These are phyloP conservation scores for Cynaeus angustus DNA, from an alignment of 2,888 invertebrate genomes.

Conservation along the genomic window DNA sequence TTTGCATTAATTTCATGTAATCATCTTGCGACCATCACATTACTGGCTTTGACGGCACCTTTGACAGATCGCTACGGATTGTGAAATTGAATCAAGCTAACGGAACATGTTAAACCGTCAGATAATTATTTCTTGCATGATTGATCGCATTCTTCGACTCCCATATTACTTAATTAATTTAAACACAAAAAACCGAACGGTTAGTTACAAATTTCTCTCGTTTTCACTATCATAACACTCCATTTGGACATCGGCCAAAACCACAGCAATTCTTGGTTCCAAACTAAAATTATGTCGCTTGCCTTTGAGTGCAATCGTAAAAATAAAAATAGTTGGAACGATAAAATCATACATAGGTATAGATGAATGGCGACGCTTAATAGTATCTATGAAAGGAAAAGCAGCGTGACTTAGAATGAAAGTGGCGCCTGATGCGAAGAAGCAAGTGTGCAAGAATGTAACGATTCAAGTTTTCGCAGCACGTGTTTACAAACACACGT, in stretches of 20 bases:
- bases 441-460: constrained; percentile 38
- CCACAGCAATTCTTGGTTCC: neutral
- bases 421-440: constrained; percentile 30
- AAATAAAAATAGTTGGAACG: neutral
- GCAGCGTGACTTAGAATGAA: constrained; percentile 12
- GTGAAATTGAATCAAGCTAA: constrained; percentile 28
- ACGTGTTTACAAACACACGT: constrained; percentile 37
- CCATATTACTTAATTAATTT: constrained; percentile 7
- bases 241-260: constrained; percentile 3
- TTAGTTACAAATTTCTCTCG: neutral
- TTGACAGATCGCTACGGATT: constrained; percentile 24
- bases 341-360: neutral
- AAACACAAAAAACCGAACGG: neutral
- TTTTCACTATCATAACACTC: no score
- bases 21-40: neutral
- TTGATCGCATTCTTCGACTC: constrained; percentile 17
- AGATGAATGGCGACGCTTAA: constrained; percentile 6
- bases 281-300: neutral
- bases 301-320: neutral
- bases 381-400: constrained; percentile 11
- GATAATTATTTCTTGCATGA: constrained; percentile 17
- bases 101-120: constrained; percentile 10
- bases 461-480: constrained; percentile 38
- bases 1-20: constrained; percentile 17
- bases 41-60: constrained; percentile 17